Base-by-base conservation (phyloP, 2,888 invertebrate species). In the Serripes groenlandicus region DNA sequence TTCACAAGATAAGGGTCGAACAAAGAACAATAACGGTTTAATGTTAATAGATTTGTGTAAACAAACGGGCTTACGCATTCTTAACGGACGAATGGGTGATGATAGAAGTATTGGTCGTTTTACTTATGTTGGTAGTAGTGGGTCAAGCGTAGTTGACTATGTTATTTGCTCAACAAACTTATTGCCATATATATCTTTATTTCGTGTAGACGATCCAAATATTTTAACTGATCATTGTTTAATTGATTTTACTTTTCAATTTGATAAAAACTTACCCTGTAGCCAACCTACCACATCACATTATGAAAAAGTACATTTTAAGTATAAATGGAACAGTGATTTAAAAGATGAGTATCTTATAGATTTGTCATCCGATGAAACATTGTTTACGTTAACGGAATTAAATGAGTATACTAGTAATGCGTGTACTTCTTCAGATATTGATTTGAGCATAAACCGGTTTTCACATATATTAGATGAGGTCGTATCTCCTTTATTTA, bases 61-160 rank as follows among this genome's bases (percentile, higher is more conserved):
- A 28, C 58, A 60, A 28, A 23, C 58, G 1, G 62, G 62, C 11
- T 32, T 62, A 34, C 30, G 62, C 18, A 62, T 62, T 32, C 4
- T 62, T n/a, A 32, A 62, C 32, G 62, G 62, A 9, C 9, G 62
- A 32, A 32, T 62, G 1, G 32, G 62, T 32, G 30, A 1, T 18
- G 30, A 62, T 3, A 62, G 32, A 28, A 62, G 32, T 15, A 18
- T 62, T 32, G 32, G 32, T 62, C 32, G 32, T 1, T 62, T 21
- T 62, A 62, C 62, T 15, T 62, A 62, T 30, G 62, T 62, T 9
- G 21, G 32, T 62, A 62, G 62, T 28, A 62, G 62, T 32, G 62
- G 62, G 11, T 28, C 32, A 30, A 62, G 62, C n/a, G 60, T 60
- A 5, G 60, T 60, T 7, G 60, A 60, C 60, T 60, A 60, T 60